Evolutionary conservation across 2,113 vertebrate species (phyloP).

Genomic region (Pogonocichla stellata): DNA sequence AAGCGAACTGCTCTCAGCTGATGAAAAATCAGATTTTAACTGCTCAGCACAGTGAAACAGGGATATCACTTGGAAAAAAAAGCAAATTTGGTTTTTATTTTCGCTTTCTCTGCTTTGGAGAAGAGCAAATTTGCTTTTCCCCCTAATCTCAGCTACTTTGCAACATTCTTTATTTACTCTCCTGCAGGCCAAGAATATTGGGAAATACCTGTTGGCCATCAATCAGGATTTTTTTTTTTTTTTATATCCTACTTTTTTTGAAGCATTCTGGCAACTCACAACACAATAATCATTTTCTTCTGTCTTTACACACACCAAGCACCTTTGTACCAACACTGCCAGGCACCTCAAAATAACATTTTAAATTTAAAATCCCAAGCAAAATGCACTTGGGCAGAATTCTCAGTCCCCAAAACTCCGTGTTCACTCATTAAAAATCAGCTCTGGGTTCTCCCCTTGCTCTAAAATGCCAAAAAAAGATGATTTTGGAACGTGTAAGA

Average conservation of each 20-base stretch:
- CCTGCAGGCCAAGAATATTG: not conserved
- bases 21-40: not conserved
- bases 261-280: not conserved
- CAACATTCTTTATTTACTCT: not conserved
- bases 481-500: not conserved
- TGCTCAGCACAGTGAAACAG: not conserved
- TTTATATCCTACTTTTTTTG: not conserved
- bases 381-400: not conserved
- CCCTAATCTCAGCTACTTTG: not conserved
- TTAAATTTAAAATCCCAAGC: not conserved
- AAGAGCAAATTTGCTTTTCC: not conserved
- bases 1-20: not conserved
- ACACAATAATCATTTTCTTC: not conserved
- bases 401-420: not conserved
- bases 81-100: not conserved
- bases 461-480: not conserved
- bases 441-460: not conserved
- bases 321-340: not conserved
- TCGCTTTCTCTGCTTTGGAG: not conserved
- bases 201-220: not conserved
- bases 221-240: not conserved
- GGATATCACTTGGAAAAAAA: not conserved
- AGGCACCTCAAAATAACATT: not conserved
- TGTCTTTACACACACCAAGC: not conserved
- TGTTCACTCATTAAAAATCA: not conserved